A percentile compares a stretch with the other conserved stretches of the same genome.
These are phyloP conservation scores for Mycteria americana DNA, from an alignment of 2,797 vertebrate species.

Conservation along the genomic window DNA sequence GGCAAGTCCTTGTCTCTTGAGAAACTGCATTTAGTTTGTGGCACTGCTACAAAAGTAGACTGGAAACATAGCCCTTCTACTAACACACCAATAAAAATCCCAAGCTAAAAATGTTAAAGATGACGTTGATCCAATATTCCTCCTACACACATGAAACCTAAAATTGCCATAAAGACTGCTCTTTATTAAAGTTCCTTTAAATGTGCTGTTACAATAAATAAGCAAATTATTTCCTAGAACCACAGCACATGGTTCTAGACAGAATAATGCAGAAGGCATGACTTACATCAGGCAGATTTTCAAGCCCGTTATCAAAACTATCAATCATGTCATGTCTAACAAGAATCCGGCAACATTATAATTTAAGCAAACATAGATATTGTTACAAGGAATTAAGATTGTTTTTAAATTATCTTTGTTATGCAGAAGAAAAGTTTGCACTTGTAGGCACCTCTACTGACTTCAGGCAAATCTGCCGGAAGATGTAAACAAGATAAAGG, in stretches of 20 bases:
- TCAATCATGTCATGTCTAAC: not conserved
- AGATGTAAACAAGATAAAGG: not conserved
- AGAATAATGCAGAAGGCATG: not conserved
- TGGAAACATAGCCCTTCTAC: not conserved
- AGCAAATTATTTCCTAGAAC: constrained; percentile 27
- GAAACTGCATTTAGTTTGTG: not conserved
- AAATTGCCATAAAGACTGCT: constrained; percentile 8
- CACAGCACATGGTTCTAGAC: not conserved
- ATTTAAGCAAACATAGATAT: not conserved
- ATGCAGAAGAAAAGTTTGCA: not conserved
- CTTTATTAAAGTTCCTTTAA: constrained; percentile 29
- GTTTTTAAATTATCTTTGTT: not conserved
- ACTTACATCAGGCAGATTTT: not conserved
- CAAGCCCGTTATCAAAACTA: constrained; percentile 10
- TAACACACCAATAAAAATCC: not conserved
- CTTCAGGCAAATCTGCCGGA: not conserved
- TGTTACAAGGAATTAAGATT: not conserved
- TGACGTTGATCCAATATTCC: not conserved
- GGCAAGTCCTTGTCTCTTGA: not conserved
- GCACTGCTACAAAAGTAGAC: not conserved
- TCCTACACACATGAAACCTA: not conserved
- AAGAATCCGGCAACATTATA: not conserved
- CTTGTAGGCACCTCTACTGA: not conserved
- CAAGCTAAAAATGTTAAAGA: not conserved
- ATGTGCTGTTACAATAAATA: constrained; percentile 16